These are phyloP conservation scores for Fregetta grallaria DNA, from an alignment of 2,113 vertebrate species.

Conservation along the genomic window DNA sequence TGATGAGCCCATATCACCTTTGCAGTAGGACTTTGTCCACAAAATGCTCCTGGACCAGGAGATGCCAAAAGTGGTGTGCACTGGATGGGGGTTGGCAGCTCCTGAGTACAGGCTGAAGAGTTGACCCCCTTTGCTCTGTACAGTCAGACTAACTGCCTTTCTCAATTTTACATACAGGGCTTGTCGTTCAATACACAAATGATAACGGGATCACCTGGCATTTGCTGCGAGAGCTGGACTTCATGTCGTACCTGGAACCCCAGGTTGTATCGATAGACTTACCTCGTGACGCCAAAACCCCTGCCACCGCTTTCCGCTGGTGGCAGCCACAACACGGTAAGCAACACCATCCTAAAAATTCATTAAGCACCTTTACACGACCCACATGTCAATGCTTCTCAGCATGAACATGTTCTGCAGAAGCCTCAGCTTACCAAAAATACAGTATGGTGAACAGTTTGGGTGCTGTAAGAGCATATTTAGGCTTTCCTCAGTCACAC, in stretches of 20 bases:
- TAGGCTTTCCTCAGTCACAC: background rate
- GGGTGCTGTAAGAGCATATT: background rate
- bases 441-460: background rate
- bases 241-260: slow-evolving; percentile 91
- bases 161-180: slow-evolving; percentile 74
- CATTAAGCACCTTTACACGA: background rate
- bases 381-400: background rate
- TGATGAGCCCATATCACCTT: background rate
- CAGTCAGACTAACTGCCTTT: slow-evolving; percentile 1
- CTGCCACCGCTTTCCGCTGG: slow-evolving; percentile 93
- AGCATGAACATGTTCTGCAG: background rate
- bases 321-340: slow-evolving; percentile 96
- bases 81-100: fast-evolving
- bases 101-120: background rate
- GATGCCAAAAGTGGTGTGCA: background rate
- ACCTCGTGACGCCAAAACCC: slow-evolving; percentile 87
- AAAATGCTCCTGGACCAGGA: background rate
- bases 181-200: slow-evolving; percentile 92
- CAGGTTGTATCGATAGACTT: slow-evolving; percentile 94
- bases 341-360: background rate
- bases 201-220: slow-evolving; percentile 94
- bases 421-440: background rate
- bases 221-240: slow-evolving; percentile 91
- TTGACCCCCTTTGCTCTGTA: background rate
- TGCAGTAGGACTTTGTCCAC: background rate